Conservation (phyloP, 2,888 invertebrate species). For the Actias luna region DNA sequence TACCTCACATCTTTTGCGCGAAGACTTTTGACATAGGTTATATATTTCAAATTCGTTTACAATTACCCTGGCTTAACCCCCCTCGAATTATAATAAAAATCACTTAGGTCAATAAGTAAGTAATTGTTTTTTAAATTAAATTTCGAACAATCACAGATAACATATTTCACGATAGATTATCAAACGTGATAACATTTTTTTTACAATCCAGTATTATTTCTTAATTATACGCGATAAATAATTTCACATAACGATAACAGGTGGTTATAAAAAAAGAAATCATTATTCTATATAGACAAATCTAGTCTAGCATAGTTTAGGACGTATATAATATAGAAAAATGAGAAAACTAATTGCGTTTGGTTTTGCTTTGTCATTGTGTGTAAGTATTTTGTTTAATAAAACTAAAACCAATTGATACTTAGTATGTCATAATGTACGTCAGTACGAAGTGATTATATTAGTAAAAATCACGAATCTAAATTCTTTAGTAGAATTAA, state of each 20-base stretch:
- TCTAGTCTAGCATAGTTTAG: constrained; percentile 3
- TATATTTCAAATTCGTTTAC: too few species aligned
- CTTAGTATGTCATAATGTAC: background rate
- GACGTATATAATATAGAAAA: background rate
- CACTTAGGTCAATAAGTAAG: background rate
- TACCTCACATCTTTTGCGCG: too few species aligned
- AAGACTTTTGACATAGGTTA: too few species aligned
- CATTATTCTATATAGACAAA: constrained; percentile 1
- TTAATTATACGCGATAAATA: constrained; percentile 1
- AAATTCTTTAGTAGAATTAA: too few species aligned
- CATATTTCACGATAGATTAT: constrained; percentile 7
- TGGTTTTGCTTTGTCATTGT: constrained; percentile 1
- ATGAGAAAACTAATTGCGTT: background rate
- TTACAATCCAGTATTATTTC: background rate
- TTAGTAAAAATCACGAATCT: too few species aligned
- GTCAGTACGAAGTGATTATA: too few species aligned
- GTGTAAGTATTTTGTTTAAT: background rate
- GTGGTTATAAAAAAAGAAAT: constrained; percentile 9
- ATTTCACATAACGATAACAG: constrained; percentile 13
- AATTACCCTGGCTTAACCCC: too few species aligned
- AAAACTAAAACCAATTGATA: too few species aligned
- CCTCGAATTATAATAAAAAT: too few species aligned
- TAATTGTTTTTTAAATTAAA: background rate
- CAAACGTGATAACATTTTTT: constrained; percentile 3
- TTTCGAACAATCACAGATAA: constrained; percentile 1